A percentile compares a stretch with the other conserved stretches of the same genome.
Conservation (phyloP, 2,113 vertebrate genomes). For the Sphyrna mokarran region DNA sequence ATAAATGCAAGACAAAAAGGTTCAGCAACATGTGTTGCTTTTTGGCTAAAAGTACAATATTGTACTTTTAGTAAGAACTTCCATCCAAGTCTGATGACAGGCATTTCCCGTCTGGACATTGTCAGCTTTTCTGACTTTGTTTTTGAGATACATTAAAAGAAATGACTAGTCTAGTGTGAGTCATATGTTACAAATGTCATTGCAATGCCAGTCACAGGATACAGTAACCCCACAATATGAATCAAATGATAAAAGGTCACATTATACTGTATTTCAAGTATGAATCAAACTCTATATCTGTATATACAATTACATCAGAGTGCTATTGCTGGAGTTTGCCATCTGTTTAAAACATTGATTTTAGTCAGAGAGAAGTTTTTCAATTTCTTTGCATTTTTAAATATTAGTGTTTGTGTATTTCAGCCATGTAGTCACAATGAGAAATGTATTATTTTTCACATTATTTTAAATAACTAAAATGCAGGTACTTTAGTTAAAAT, state of each 20-base stretch:
- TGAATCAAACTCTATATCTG: background rate
- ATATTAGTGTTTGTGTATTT: background rate
- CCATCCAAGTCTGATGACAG: background rate
- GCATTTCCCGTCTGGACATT: background rate
- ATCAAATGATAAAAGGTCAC: background rate
- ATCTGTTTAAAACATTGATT: constrained; percentile 2
- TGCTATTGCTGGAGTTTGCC: background rate
- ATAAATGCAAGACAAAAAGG: background rate
- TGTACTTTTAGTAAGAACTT: background rate
- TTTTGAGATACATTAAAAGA: background rate
- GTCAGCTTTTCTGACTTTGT: too few species aligned
- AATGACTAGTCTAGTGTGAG: background rate
- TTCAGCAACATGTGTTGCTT: background rate
- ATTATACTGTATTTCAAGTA: background rate
- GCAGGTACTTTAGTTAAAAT: background rate
- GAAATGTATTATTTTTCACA: background rate
- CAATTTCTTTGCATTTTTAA: background rate
- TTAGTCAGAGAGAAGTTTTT: background rate
- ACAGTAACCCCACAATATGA: background rate
- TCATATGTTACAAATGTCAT: background rate
- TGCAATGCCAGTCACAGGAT: background rate
- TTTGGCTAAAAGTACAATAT: background rate
- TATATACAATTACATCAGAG: background rate
- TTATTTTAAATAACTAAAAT: background rate
- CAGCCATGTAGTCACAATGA: background rate